Base-by-base conservation (phyloP, 92 coral and sea anemone species). In the Nematostella vectensis region DNA sequence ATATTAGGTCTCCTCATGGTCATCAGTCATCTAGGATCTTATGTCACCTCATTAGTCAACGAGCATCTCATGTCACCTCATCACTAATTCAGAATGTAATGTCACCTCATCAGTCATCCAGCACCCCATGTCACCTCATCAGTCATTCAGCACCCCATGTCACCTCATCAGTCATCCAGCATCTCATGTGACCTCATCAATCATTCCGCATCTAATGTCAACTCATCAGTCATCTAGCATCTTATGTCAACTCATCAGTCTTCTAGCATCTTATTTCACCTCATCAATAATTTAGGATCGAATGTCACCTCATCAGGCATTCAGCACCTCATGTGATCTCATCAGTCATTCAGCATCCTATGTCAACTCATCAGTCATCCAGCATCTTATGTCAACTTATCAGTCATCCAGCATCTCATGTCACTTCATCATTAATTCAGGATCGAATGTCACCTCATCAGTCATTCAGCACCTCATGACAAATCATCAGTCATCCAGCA, bases 131-230 rank as follows among this genome's bases (percentile, higher is more conserved):
- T 22, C 9, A 11, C 51, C 9, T 45, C 51, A 45, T 22, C 9
- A 11, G 4, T 6, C 51, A 45, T 17, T 22, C 9, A 4, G 21
- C 23, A 45, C 18, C 51, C 9, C 4, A 22, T 45, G 18, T 45
- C 51, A 45, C 11, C 51, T 45, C 23, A 45, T 22, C 51, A 45
- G n/a, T n/a, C n/a, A n/a, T 45, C 51, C 9, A 6, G 18, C 51
- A 8, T 6, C 4, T 6, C 51, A 45, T n/a, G n/a, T n/a, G n/a
- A n/a, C n/a, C n/a, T n/a, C n/a, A 33, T 33, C 40, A 33, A 6
- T 15, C 6, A 6, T 15, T 33, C 15, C 6, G 6, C 40, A 33
- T 33, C 40, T 6, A 6, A 33, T 15, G 6, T 6, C 15, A 33
- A 6, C 6, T 33, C 40, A 33, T 33, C 40, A 33, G 40, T 6